Evolutionary conservation across 2,113 vertebrate genomes (phyloP).

Genomic region (Crotophaga sulcirostris): DNA sequence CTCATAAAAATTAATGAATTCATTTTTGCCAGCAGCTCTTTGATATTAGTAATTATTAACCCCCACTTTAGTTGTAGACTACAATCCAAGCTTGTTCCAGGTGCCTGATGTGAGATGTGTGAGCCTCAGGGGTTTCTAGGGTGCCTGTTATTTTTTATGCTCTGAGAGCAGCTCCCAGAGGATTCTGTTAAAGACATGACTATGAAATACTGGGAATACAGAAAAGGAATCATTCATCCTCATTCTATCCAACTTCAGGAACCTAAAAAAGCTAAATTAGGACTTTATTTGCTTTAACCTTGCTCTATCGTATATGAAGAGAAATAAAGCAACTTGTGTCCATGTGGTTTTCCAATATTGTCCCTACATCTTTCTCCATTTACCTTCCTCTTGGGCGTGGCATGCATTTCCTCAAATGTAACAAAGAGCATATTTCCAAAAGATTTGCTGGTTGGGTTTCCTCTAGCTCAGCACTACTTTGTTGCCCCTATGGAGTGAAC

Average conservation of each 20-base stretch:
- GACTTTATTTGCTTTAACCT: background rate
- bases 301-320: background rate
- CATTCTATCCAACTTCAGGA: background rate
- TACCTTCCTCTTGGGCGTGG: background rate
- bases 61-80: background rate
- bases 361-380: background rate
- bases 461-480: background rate
- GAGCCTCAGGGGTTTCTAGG: background rate
- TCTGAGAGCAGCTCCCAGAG: background rate
- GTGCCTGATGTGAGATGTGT: background rate
- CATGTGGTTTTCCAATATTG: background rate
- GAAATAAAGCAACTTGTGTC: background rate
- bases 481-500: background rate
- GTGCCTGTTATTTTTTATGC: background rate
- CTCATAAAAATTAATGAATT: conserved; percentile 27
- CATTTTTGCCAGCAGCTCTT: background rate
- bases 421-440: background rate
- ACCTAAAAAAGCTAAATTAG: background rate
- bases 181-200: background rate
- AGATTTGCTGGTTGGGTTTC: background rate
- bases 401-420: background rate
- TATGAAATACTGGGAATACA: background rate
- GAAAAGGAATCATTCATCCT: background rate
- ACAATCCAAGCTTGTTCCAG: background rate
- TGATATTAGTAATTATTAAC: background rate